phyloP scores from a whole-genome alignment of 53 echinoderm and acorn worm genomes.

The Holothuria scabra region DNA sequence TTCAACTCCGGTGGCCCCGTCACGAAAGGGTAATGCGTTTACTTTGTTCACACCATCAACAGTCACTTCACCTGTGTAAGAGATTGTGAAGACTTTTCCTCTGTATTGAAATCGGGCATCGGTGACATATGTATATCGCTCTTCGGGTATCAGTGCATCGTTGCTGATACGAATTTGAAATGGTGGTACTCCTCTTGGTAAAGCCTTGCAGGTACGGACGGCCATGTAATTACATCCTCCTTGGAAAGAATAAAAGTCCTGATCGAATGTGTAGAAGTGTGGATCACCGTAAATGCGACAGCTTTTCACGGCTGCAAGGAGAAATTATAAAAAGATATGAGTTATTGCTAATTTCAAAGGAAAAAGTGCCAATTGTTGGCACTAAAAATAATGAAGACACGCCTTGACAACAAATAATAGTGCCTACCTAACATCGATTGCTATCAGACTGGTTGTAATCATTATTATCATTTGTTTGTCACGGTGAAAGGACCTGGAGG shows the following conservation, averaged over 20 bases:
- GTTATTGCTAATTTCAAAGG: no score
- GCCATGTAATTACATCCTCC: slow-evolving; percentile 16
- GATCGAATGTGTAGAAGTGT: slow-evolving; percentile 26
- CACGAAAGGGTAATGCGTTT: background rate
- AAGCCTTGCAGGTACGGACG: slow-evolving; percentile 3
- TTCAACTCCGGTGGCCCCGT: background rate
- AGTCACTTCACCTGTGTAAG: background rate
- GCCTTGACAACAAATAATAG: no score
- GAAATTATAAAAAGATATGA: background rate
- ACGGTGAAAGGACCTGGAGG: no score
- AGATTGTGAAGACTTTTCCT: background rate
- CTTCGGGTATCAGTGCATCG: slow-evolving; percentile 27
- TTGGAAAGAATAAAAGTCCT: slow-evolving; percentile 15
- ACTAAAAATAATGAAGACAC: no score
- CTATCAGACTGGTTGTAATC: no score
- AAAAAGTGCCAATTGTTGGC: no score
- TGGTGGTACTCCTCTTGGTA: background rate
- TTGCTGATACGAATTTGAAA: slow-evolving; percentile 13
- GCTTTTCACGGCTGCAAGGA: background rate
- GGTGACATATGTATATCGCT: slow-evolving; percentile 4
- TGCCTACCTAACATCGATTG: no score
- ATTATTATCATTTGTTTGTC: no score
- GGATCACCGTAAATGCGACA: slow-evolving; percentile 38
- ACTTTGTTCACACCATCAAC: background rate
- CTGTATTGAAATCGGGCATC: background rate